These are phyloP conservation scores for Nemotelus nigrinus DNA, from an alignment of 2,888 invertebrate species.

Conservation along the genomic window DNA sequence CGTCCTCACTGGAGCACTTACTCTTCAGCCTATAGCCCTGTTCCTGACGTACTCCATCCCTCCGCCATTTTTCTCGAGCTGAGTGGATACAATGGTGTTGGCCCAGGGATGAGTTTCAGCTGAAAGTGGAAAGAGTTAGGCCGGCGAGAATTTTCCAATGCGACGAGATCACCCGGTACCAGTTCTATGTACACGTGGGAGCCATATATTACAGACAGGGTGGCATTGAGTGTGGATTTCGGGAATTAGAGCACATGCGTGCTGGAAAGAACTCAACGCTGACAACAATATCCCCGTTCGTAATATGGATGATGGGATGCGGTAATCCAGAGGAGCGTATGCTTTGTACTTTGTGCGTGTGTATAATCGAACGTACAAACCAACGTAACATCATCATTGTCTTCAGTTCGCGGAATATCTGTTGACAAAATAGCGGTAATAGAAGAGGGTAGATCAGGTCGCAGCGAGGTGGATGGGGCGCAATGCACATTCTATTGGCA, in stretches of 20 bases:
- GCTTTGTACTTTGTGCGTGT: background rate
- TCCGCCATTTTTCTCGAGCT: constrained; percentile 16
- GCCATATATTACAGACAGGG: constrained; percentile 40
- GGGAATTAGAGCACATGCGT: constrained; percentile 49
- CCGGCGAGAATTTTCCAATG: constrained; percentile 40
- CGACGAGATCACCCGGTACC: constrained; percentile 16
- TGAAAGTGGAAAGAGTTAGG: background rate
- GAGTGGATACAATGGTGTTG: constrained; percentile 4
- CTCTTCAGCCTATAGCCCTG: constrained; percentile 6
- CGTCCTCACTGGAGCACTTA: constrained; percentile 33
- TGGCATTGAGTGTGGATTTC: constrained; percentile 31
- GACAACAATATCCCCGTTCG: constrained; percentile 50
- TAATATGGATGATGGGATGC: constrained; percentile 50
- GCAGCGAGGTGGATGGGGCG: background rate
- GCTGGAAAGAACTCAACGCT: constrained; percentile 46
- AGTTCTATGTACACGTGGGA: constrained; percentile 27
- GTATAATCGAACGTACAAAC: background rate
- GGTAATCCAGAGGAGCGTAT: constrained; percentile 46
- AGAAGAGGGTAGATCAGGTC: background rate
- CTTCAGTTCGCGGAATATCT: constrained; percentile 3
- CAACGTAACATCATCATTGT: background rate
- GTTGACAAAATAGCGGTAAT: background rate
- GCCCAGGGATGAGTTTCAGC: constrained; percentile 6
- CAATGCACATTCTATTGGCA: background rate
- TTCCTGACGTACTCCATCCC: background rate